Base-by-base conservation (phyloP, 2,888 invertebrate genomes). In the Pocota personata region DNA sequence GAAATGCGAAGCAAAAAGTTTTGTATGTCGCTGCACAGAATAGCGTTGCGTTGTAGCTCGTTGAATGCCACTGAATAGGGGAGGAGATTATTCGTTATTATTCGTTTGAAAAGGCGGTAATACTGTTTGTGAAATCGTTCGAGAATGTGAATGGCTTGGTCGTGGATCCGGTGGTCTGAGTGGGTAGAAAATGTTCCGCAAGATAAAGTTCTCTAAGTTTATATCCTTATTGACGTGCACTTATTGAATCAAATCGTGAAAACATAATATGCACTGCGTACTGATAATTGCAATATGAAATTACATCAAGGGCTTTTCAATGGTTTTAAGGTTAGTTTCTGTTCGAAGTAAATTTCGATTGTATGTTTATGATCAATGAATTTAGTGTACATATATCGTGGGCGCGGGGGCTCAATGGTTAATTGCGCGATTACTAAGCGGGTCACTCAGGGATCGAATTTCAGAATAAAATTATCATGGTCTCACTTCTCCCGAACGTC, bases 101-200 rank as follows among this genome's bases (percentile, higher is more conserved):
- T 40, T n/a, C n/a, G 19, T 73, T 78, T 67, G 67, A 80, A 86
- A 86, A 79, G 27, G 52, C 64, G 43, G 76, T 58, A 80, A 86
- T 86, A 86, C 84, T 86, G 75, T 86, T 80, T 86, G 84, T 86
- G 84, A 86, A 86, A 86, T 86, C 80, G 84, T 86, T 86, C 84
- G 84, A 86, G 84, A 84, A 84, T 79, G 72, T 69, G 73, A 72
- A 79, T 84, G 79, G 64, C 46, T 43, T 75, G 30, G 55, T 55
- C 58, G 21, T 43, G 35, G 60, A 62, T 10, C 30, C 16, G 62
- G 19, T 27, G 55, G 60, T 67, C 50, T 60, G 50, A 60, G 46
- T 67, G 79, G 40, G 46, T 43, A n/a, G 64, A 50, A 60, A 52
- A 66, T 48, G 27, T 57, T 73, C 21, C 14, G 35, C 52, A 67